These are phyloP conservation scores for Antedon mediterranea DNA, from an alignment of 53 echinoderm and acorn worm species.

Conservation along the genomic window DNA sequence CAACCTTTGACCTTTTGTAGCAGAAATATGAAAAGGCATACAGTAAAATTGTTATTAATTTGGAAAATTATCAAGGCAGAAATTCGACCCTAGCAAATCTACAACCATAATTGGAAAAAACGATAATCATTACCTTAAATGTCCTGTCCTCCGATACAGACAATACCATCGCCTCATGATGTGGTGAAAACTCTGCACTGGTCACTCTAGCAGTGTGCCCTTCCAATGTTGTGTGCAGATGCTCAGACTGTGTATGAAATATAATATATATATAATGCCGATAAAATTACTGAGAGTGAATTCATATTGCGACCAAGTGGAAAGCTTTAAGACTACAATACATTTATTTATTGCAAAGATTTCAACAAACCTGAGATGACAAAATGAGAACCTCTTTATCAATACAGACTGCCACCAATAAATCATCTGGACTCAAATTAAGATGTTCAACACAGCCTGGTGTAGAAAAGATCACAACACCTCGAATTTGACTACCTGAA, in stretches of 20 bases:
- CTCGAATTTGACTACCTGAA: slow-evolving; percentile 74
- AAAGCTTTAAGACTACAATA: too few relatives aligned
- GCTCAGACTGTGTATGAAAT: slow-evolving; percentile 30
- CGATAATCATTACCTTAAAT: slow-evolving; percentile 67
- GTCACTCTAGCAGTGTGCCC: slow-evolving; percentile 76
- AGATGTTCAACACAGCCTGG: slow-evolving; percentile 42
- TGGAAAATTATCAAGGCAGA: too few relatives aligned
- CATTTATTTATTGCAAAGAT: background rate
- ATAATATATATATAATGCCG: too few relatives aligned
- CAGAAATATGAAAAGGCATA: too few relatives aligned
- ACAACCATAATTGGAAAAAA: too few relatives aligned
- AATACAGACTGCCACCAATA: slow-evolving; percentile 54
- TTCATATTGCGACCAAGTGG: too few relatives aligned
- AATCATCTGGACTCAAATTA: slow-evolving; percentile 66
- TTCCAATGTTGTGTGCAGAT: slow-evolving; percentile 44
- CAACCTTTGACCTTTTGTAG: too few relatives aligned
- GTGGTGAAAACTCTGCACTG: slow-evolving; percentile 84
- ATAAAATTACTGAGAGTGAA: too few relatives aligned
- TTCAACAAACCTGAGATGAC: slow-evolving; percentile 30
- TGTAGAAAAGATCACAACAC: slow-evolving; percentile 47
- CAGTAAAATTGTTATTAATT: too few relatives aligned
- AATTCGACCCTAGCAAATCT: too few relatives aligned
- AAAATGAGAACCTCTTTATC: slow-evolving; percentile 64
- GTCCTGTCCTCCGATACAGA: slow-evolving; percentile 92
- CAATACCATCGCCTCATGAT: slow-evolving; percentile 37